Evolutionary conservation across 2,888 invertebrate species (phyloP).

Genomic region (Petrolisthes cinctipes): DNA sequence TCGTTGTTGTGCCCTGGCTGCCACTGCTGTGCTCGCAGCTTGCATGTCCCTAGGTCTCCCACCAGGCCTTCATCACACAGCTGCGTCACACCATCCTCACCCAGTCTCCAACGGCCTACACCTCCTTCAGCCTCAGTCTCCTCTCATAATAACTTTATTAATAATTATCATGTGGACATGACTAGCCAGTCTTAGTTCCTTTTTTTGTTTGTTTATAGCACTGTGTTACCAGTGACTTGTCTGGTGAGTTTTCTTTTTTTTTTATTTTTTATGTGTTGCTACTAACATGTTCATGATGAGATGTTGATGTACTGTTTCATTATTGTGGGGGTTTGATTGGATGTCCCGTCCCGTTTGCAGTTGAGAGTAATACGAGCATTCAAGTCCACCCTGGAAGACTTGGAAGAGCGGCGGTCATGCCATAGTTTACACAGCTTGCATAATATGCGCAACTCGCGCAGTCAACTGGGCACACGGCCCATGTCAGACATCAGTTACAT

Average conservation of each 20-base stretch:
- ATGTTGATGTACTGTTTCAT: constrained; percentile 61
- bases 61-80: constrained; percentile 57
- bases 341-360: constrained; percentile 82
- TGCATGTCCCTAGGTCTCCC: constrained; percentile 52
- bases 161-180: constrained; percentile 58
- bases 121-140: constrained; percentile 60
- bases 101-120: constrained; percentile 58
- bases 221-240: constrained; percentile 61
- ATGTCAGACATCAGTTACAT: constrained; percentile 88
- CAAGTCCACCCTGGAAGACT: constrained; percentile 98
- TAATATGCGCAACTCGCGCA: constrained; percentile 84
- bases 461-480: constrained; percentile 80
- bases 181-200: constrained; percentile 57
- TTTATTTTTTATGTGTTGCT: constrained; percentile 60
- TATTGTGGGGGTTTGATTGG: constrained; percentile 63
- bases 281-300: constrained; percentile 62
- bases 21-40: constrained; percentile 65
- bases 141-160: constrained; percentile 54
- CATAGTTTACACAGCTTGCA: constrained; percentile 95
- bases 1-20: constrained; percentile 61
- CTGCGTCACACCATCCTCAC: constrained; percentile 62
- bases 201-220: constrained; percentile 58
- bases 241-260: constrained; percentile 59
- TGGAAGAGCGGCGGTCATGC: constrained; percentile 98
- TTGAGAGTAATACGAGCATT: constrained; percentile 99